Conservation (phyloP, 2,888 invertebrate species). For the Rugalucina vietnamica region DNA sequence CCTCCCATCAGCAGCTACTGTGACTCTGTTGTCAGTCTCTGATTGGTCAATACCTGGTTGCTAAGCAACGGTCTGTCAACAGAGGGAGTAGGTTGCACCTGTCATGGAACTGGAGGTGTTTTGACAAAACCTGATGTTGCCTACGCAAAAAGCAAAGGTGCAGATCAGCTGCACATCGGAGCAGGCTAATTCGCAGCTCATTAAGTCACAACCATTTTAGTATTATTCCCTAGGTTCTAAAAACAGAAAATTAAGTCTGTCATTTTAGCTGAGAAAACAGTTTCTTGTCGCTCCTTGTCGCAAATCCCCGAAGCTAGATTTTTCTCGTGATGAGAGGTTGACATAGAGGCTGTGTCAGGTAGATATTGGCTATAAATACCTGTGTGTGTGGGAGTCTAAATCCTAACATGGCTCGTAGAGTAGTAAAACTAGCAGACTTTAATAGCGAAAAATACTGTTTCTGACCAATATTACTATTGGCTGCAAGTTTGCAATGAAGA, state of each 20-base stretch:
- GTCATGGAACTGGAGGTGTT: constrained; percentile 38
- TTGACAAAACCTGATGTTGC: too few species aligned
- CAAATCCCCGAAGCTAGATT: too few species aligned
- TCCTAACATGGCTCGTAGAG: background rate
- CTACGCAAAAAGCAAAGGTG: too few species aligned
- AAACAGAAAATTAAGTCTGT: too few species aligned
- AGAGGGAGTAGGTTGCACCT: constrained; percentile 48
- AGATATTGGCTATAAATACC: background rate
- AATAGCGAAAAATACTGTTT: background rate
- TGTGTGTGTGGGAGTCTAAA: background rate
- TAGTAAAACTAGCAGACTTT: background rate
- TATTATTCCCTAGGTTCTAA: too few species aligned
- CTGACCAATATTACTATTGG: too few species aligned
- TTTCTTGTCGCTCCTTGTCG: too few species aligned
- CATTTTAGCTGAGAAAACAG: too few species aligned
- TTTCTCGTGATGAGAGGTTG: too few species aligned
- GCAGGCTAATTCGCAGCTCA: too few species aligned
- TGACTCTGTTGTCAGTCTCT: constrained; percentile 65
- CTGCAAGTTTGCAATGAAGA: background rate
- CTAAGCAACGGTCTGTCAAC: constrained; percentile 73
- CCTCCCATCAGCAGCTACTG: constrained; percentile 41
- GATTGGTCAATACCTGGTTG: constrained; percentile 76
- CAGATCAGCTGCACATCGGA: too few species aligned
- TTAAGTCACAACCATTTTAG: too few species aligned
- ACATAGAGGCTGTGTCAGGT: background rate